Evolutionary conservation across 2,888 invertebrate species (phyloP), one percentile per base, ranked within the genome.

Genomic region (Tachystola acroxantha): DNA sequence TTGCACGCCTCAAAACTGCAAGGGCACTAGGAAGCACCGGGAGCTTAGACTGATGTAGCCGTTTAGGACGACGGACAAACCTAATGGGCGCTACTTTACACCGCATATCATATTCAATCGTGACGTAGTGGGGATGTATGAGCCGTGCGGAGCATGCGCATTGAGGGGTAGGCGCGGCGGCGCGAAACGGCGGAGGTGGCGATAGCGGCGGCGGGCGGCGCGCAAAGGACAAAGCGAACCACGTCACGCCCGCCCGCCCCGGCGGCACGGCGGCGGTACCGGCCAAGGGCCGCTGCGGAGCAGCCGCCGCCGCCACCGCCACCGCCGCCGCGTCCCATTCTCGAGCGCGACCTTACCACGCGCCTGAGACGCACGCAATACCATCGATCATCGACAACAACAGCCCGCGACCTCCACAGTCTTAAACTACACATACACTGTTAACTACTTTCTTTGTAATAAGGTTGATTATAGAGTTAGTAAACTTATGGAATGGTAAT

Each of bases 131-230:
- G 71, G 70, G 65, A 67, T 65, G 65, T 71, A 70, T 60, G 66
- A 64, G 60, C 48, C 57, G 65, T 46, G 59, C 42, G 50, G 82
- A 56, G 80, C 85, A 84, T 84, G 84, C 84, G 84, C 85, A 59
- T 41, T 55, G 41, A 40, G 50, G 45, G 51, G 64, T 71, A 77
- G 77, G 82, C 77, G 82, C 76, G 80, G 81, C 74, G 72, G 60
- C 63, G 64, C 48, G 58, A 54, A 58, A 57, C 62, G 64, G 57
- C 63, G 65, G 65, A 58, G 63, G 70, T 58, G 62, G 62, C 58
- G 67, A 62, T 58, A 58, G 62, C 68, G 59, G 62, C 68, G 57
- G 54, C 61, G 61, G 51, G 41, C 41, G 46, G 50, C 46, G 50
- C 51, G 59, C 53, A 42, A 62, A 57, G 65, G 73, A 79, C 79